Conservation (phyloP, 2,888 invertebrate genomes). For the Dilophus febrilis region DNA sequence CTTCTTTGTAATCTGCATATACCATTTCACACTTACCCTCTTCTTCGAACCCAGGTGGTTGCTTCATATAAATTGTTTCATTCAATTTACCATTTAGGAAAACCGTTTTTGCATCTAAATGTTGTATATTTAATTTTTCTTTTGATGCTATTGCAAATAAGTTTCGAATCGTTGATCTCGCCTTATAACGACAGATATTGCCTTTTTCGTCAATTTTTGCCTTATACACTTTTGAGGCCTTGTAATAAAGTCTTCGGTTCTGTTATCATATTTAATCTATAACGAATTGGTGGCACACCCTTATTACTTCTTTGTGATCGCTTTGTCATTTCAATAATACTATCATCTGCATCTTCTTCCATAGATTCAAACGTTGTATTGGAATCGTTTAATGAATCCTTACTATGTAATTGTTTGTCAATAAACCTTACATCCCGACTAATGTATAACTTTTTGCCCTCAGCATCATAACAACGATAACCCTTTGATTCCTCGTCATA, state of each 20-base stretch:
- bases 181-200: background rate
- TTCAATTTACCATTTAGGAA: conserved; percentile 5
- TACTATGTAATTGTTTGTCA: background rate
- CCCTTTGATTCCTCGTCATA: conserved; percentile 16
- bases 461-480: conserved; percentile 15
- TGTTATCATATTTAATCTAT: background rate
- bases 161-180: conserved; percentile 7
- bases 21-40: background rate
- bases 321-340: background rate
- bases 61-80: too few relatives aligned
- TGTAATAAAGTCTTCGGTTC: background rate
- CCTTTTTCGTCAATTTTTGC: background rate
- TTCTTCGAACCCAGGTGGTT: conserved; percentile 2
- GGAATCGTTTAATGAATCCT: background rate
- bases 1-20: conserved; percentile 2
- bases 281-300: background rate
- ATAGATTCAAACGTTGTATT: background rate
- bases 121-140: conserved; percentile 6
- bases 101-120: conserved; percentile 7
- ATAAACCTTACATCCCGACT: background rate
- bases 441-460: background rate
- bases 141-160: conserved; percentile 7
- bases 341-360: background rate
- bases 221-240: background rate
- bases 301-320: background rate